These are phyloP conservation scores for Chionis minor DNA, from an alignment of 2,113 vertebrate genomes.

Conservation along the genomic window DNA sequence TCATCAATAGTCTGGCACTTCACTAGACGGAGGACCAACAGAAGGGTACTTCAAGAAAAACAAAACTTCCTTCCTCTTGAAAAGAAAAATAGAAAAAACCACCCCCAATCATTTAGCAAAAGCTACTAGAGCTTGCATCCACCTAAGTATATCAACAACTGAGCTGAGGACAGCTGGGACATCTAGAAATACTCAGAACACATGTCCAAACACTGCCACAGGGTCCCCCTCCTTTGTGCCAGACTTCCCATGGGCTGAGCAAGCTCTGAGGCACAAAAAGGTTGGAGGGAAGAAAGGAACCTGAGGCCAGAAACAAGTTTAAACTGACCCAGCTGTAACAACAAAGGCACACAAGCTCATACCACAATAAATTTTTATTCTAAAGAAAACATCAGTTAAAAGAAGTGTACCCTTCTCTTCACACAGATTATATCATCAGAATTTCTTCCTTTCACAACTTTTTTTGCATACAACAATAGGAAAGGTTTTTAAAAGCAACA, in stretches of 20 bases:
- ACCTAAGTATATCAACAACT: neutral
- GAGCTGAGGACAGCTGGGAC: conserved; percentile 27
- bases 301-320: neutral
- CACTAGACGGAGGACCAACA: neutral
- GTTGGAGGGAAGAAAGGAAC: neutral
- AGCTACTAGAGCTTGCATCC: neutral
- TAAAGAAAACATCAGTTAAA: conserved; percentile 6
- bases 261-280: conserved; percentile 27
- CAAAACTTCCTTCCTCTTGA: neutral
- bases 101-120: neutral
- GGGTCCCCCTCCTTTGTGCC: neutral
- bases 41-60: neutral
- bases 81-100: neutral
- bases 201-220: conserved; percentile 15
- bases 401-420: neutral
- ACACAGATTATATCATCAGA: neutral
- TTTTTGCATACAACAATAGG: neutral
- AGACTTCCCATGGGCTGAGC: conserved; percentile 55
- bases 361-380: neutral
- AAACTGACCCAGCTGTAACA: conserved; percentile 79
- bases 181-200: conserved; percentile 54
- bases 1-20: neutral
- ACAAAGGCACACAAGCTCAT: conserved; percentile 58
- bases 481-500: neutral
- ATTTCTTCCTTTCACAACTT: neutral